Conservation (phyloP, 2,797 vertebrate species). For the Dryobates pubescens region DNA sequence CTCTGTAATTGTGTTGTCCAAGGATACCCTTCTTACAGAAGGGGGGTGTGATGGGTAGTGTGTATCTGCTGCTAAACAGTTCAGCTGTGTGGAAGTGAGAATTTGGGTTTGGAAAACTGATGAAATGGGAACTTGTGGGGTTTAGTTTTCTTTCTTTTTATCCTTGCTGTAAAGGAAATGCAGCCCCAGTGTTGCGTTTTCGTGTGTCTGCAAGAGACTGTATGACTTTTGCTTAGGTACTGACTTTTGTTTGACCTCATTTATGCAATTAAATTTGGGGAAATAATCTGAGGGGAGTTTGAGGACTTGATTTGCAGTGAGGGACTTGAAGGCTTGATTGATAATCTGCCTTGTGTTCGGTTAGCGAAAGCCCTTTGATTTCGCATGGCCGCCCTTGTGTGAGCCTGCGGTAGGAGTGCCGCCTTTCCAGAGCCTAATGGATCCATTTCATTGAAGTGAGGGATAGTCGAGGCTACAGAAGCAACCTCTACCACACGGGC, state of each 20-base stretch:
- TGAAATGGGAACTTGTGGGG: not conserved
- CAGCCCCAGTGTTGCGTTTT: not conserved
- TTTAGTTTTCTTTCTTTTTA: not conserved
- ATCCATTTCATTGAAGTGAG: not conserved
- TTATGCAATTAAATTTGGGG: not conserved
- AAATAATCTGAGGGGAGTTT: not conserved
- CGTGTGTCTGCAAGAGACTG: not conserved
- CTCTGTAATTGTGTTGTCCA: not conserved
- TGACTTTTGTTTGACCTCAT: not conserved
- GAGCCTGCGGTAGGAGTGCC: not conserved
- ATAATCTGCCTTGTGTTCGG: not conserved
- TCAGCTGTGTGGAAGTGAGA: not conserved
- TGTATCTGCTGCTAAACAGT: not conserved
- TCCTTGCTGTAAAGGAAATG: not conserved
- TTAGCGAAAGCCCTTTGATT: not conserved
- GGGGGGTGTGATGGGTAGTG: accelerated
- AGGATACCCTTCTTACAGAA: accelerated
- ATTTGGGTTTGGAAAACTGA: not conserved
- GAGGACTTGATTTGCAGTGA: not conserved
- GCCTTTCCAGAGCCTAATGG: not conserved
- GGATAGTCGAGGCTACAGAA: not conserved
- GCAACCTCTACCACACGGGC: not conserved
- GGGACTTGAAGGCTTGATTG: not conserved
- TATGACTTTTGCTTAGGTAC: not conserved
- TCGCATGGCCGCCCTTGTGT: not conserved